These are phyloP conservation scores for Nomada flava DNA, from an alignment of 2,888 invertebrate species.

Conservation along the genomic window DNA sequence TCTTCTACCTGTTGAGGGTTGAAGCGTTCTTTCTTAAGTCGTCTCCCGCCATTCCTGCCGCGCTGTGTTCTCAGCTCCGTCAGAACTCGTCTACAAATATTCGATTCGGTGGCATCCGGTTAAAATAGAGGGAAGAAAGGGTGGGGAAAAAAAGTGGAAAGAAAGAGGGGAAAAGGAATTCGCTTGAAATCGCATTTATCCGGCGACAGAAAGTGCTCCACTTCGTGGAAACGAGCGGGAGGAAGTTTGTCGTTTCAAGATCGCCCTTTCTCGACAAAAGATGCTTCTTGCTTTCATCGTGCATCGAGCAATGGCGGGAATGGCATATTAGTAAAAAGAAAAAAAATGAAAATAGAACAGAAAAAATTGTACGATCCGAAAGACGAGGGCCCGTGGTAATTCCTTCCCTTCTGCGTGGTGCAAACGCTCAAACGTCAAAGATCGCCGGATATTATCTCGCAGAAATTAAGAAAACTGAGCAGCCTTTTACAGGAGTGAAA, in stretches of 20 bases:
- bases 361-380: neutral
- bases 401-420: neutral
- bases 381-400: neutral
- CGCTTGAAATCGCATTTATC: slow-evolving; percentile 50
- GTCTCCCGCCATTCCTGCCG: slow-evolving; percentile 2
- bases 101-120: slow-evolving; percentile 47
- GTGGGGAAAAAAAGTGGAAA: too few species aligned
- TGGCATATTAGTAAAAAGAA: slow-evolving; percentile 6
- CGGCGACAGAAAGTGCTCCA: slow-evolving; percentile 42
- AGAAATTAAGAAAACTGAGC: neutral
- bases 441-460: neutral
- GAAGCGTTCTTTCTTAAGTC: slow-evolving; percentile 7
- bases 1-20: slow-evolving; percentile 35
- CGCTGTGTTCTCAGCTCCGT: neutral
- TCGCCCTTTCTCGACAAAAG: slow-evolving; percentile 31
- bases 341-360: neutral
- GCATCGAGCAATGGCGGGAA: slow-evolving; percentile 7
- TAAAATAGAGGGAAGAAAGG: neutral
- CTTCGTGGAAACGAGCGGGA: slow-evolving; percentile 23
- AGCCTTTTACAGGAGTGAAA: neutral
- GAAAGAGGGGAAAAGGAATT: slow-evolving; percentile 5
- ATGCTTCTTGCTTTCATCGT: slow-evolving; percentile 44
- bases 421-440: neutral
- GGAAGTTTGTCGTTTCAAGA: slow-evolving; percentile 29
- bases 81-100: slow-evolving; percentile 40